Conservation (phyloP, 1,140 invertebrate species). For the Hyposmocoma kahamanoa region DNA sequence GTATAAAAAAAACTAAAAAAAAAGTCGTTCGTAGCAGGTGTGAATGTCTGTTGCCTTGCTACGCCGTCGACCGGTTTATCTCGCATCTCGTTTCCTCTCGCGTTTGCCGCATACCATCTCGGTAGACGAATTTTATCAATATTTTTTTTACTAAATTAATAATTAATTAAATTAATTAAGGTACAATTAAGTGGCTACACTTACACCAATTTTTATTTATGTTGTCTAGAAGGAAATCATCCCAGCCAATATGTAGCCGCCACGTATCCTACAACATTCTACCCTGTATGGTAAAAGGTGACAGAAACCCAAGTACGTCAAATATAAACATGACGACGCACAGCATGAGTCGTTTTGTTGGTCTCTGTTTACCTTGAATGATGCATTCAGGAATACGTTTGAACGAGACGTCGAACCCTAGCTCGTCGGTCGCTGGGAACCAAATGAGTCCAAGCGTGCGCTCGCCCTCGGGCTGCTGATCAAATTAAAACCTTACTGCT, state of each 20-base stretch:
- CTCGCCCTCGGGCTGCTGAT: neutral
- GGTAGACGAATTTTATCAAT: neutral
- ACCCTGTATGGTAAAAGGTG: slow-evolving; percentile 23
- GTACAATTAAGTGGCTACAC: neutral
- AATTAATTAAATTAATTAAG: no score
- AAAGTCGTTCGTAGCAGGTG: no score
- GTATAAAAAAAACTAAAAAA: no score
- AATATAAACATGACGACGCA: slow-evolving; percentile 22
- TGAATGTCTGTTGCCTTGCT: no score
- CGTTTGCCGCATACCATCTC: neutral
- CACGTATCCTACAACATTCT: slow-evolving; percentile 43
- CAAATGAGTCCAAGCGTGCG: slow-evolving; percentile 10
- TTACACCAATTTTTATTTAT: neutral
- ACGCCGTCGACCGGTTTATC: neutral
- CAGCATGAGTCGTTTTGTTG: slow-evolving; percentile 17
- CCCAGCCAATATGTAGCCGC: slow-evolving; percentile 30
- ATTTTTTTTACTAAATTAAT: no score
- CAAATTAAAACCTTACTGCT: neutral
- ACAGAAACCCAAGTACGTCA: slow-evolving; percentile 36
- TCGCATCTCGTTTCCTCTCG: neutral
- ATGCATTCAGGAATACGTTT: neutral
- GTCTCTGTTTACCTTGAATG: slow-evolving; percentile 2
- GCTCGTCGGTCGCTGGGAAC: slow-evolving; percentile 1
- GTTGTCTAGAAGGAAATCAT: slow-evolving; percentile 15
- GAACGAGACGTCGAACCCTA: slow-evolving; percentile 12